Base-by-base conservation (phyloP, 2,797 vertebrate species). In the Odontamblyopus lacepedii region DNA sequence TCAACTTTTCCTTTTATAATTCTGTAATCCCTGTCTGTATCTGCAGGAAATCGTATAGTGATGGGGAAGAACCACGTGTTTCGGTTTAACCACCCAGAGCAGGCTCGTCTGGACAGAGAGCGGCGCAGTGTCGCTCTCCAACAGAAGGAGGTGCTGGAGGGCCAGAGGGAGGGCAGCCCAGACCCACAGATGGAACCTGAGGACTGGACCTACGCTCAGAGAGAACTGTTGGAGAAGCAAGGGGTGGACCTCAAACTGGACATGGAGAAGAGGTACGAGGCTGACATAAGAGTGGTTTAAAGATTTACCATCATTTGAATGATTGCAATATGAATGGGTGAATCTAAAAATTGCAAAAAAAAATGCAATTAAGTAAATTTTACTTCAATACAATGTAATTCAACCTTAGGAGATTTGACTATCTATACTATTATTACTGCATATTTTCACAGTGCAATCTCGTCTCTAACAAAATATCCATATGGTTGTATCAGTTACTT, bases 61-160 rank as follows among this genome's bases (percentile, higher is more conserved):
- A 95, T 97, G 96, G 96, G 96, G 30, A 97, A 96, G 93, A 97
- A 94, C 89, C 96, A 97, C 19, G 96, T 97, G 64, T 97, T 97
- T 77, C 90, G 96, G 4, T 97, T 97, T 78, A 97, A 96, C 84
- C 96, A 97, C 88, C 96, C 96, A 0, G 96, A 96, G 83, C 96
- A 97, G 92, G 95, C 96, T 0, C 77, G 96, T 44, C 87, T 95
- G 81, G 95, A 96, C 82, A 76, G 96, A 5, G 96, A 96, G 89
- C 93, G 95, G 77, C 95, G 85, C 48, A 89, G 83, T 2, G 79
- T 82, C 0, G 95, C 95, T 38, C n/a, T 51, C 23, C 64, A 29
- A 26, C 92, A 91, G 13, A 95, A 93, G 86, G 88, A 70, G 0
- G 96, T 96, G 64, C 44, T n/a, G 32, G 61, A 63, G 26, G 41